Evolutionary conservation across 2,113 vertebrate species (phyloP), one percentile per base, ranked within the genome.

Genomic region (Saccopteryx bilineata): DNA sequence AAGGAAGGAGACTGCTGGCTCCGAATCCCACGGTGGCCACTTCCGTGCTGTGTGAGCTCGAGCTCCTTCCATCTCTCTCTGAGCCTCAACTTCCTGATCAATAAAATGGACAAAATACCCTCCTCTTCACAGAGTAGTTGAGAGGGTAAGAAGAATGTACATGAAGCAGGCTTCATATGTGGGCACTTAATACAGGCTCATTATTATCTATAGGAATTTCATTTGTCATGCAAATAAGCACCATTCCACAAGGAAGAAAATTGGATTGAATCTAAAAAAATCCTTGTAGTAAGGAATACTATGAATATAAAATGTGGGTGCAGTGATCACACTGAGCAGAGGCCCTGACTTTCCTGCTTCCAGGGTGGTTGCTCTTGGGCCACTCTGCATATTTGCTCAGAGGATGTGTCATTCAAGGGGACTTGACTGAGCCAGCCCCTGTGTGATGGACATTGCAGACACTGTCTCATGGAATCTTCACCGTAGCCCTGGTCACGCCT

Each of bases 191-290:
- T 33, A 9, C 56, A 87, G 83, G 50, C 56, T 92, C 33, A 6
- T 88, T 39, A 23, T 65, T 78, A 21, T 74, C 56, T 48, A 0
- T 14, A 79, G 54, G 14, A 58, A 65, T 90, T 63, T 90, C 23
- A 39, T 76, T 66, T 58, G 28, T 76, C 54, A 52, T 68, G n/a
- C 5, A 31, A 63, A 31, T 48, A 39, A 48, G 46, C 28, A n/a
- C 7, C 31, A 0, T 63, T 68, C 60, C 23, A 14, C 12, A 4
- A 75, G 26, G 52, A 52, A 66, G 76, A 68, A 50, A 31, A 48
- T 46, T 74, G 31, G 52, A 28, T 50, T 83, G 78, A 50, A 28
- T 60, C 71, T 93, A 9, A 87, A 90, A 93, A 80, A 90, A 91
- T 17, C 23, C 21, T 46, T 76, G 11, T 24, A 3, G 58, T 72